Evolutionary conservation across 2,797 vertebrate genomes (phyloP).

Genomic region (Rhynchotus rufescens): DNA sequence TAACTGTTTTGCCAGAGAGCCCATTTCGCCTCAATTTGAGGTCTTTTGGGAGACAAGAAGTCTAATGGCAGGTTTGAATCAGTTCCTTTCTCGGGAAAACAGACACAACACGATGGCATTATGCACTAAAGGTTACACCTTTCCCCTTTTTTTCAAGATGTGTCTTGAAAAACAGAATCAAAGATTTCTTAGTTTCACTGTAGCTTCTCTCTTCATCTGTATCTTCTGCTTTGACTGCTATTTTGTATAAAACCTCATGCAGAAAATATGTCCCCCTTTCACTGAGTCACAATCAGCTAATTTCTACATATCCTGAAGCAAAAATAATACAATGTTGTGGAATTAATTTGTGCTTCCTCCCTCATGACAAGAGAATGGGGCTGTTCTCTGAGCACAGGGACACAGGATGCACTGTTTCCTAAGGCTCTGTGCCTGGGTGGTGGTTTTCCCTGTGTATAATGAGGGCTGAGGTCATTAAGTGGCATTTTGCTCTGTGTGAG

Average conservation of each 20-base stretch:
- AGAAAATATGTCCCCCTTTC: neutral
- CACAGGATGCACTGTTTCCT: constrained; percentile 29
- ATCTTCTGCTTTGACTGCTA: neutral
- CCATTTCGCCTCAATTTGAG: neutral
- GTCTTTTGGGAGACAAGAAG: neutral
- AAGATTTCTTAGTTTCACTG: neutral
- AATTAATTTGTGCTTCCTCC: constrained; percentile 33
- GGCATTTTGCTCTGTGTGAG: constrained; percentile 22
- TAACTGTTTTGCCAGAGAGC: neutral
- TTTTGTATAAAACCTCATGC: constrained; percentile 5
- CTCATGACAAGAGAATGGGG: neutral
- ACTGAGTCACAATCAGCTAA: constrained; percentile 15
- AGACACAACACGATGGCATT: neutral
- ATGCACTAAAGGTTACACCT: neutral
- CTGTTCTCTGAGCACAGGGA: neutral
- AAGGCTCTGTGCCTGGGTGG: constrained; percentile 21
- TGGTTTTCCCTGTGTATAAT: neutral
- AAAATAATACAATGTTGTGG: neutral
- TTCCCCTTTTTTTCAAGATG: neutral
- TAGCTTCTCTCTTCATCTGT: neutral
- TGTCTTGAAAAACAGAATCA: neutral
- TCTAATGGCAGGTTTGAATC: neutral
- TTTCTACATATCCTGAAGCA: neutral
- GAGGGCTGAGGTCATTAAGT: constrained; percentile 43
- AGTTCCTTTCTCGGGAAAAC: neutral